Evolutionary conservation across 1,140 invertebrate genomes (phyloP).

Genomic region (Bradysia coprophila): DNA sequence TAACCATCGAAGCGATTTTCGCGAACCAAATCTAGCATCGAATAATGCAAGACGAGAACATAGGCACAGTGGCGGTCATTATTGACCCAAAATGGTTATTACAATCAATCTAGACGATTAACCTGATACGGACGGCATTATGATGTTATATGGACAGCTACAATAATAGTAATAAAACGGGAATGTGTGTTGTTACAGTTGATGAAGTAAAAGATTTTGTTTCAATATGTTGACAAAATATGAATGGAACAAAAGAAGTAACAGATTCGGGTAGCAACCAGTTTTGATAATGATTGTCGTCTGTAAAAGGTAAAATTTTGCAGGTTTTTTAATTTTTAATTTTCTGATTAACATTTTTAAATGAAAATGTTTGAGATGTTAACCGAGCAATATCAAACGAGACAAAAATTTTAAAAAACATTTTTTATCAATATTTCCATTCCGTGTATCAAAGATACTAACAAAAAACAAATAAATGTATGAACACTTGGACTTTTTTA

Average conservation of each 20-base stretch:
- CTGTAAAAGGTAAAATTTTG: neutral
- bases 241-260: no score
- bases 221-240: no score
- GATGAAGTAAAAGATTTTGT: neutral
- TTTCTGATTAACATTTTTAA: no score
- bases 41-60: slow-evolving; percentile 19
- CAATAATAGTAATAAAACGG: neutral
- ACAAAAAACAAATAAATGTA: neutral
- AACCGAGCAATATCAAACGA: neutral
- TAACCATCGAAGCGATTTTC: slow-evolving; percentile 20
- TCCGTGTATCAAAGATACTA: neutral
- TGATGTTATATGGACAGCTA: neutral
- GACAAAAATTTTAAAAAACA: neutral
- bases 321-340: no score
- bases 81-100: slow-evolving; percentile 25
- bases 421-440: neutral
- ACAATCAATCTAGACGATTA: slow-evolving; percentile 23
- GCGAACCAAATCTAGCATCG: slow-evolving; percentile 12
- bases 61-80: slow-evolving; percentile 21
- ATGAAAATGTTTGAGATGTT: no score
- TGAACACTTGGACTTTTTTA: neutral
- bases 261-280: no score
- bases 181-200: neutral
- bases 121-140: neutral
- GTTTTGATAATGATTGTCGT: neutral